Percentiles rank a stretch among this genome's conserved stretches.
These are phyloP conservation scores for Heliconius ethilla DNA, from an alignment of 2,888 invertebrate species.

Conservation along the genomic window DNA sequence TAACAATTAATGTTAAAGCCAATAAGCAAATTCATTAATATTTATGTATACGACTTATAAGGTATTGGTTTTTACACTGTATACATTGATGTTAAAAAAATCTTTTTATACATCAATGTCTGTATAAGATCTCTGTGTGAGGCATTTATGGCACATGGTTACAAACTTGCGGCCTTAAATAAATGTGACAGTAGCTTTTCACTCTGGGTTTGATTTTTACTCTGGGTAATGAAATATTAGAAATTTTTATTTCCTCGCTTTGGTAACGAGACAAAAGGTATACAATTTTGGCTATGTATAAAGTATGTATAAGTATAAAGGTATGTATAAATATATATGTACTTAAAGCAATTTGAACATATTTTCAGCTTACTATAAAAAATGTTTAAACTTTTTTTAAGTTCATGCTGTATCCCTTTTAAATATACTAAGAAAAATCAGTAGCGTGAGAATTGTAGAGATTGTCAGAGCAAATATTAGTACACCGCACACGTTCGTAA, in stretches of 20 bases:
- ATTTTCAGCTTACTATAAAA: no score
- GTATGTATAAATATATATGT: no score
- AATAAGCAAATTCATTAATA: slow-evolving; percentile 11
- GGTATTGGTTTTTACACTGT: not conserved
- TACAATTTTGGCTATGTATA: no score
- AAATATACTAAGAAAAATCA: slow-evolving; percentile 9
- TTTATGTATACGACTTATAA: not conserved
- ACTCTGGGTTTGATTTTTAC: not conserved
- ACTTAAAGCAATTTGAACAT: no score
- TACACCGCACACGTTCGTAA: slow-evolving; percentile 26
- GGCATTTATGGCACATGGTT: not conserved
- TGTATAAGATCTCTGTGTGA: no score
- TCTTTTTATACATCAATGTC: no score
- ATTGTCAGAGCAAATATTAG: slow-evolving; percentile 27
- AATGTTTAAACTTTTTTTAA: no score
- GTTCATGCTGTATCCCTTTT: no score
- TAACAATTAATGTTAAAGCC: not conserved
- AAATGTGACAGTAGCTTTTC: no score
- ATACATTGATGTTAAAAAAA: not conserved
- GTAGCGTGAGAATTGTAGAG: slow-evolving; percentile 26
- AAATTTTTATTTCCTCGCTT: no score
- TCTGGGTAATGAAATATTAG: not conserved
- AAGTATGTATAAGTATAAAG: no score
- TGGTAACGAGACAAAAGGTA: no score
- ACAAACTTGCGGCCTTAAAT: not conserved